Conservation (phyloP, 2,888 invertebrate genomes). For the Rhagophthalmus giganteus region DNA sequence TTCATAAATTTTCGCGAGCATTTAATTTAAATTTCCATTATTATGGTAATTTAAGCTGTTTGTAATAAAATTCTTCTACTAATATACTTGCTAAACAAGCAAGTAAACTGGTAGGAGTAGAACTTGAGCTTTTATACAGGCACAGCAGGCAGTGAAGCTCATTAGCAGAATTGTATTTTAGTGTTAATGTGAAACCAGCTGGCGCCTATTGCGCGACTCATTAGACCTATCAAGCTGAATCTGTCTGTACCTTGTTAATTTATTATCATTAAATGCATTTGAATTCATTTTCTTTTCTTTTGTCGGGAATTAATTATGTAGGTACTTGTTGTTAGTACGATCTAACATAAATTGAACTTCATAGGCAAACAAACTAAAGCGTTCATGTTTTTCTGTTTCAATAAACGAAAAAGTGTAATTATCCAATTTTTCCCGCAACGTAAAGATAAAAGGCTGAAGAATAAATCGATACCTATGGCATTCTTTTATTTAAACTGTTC, state of each 20-base stretch:
- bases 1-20: slow-evolving; percentile 19
- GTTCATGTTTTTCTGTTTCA: too few species aligned
- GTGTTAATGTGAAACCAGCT: slow-evolving; percentile 31
- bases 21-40: slow-evolving; percentile 27
- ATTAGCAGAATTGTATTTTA: slow-evolving; percentile 34
- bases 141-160: slow-evolving; percentile 21
- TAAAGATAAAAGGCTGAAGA: too few species aligned
- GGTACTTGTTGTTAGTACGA: too few species aligned
- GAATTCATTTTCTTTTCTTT: not conserved
- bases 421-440: too few species aligned
- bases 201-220: slow-evolving; percentile 25
- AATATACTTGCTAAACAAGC: slow-evolving; percentile 27
- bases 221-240: slow-evolving; percentile 24
- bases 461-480: too few species aligned
- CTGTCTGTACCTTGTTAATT: slow-evolving; percentile 19
- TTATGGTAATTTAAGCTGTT: slow-evolving; percentile 27
- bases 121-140: slow-evolving; percentile 17
- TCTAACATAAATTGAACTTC: too few species aligned
- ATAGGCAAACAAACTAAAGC: too few species aligned
- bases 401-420: too few species aligned
- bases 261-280: slow-evolving; percentile 16
- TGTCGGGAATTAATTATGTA: too few species aligned
- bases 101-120: slow-evolving; percentile 20
- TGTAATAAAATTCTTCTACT: slow-evolving; percentile 25
- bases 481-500: too few species aligned